These are phyloP conservation scores for Philereme vetulata DNA, from an alignment of 2,888 invertebrate species.

Conservation along the genomic window DNA sequence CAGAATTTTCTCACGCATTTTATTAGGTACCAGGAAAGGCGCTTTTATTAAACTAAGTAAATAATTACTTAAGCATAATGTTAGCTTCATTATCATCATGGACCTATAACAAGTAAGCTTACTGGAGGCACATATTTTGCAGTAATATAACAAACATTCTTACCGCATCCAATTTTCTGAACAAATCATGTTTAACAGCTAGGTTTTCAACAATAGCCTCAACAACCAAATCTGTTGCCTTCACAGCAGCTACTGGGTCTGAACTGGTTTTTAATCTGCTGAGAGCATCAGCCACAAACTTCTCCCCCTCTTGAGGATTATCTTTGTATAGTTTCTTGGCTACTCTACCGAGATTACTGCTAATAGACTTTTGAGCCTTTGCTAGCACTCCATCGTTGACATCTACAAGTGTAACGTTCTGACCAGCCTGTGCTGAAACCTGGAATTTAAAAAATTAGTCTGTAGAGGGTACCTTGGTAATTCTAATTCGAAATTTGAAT, in stretches of 20 bases:
- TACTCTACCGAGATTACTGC: constrained; percentile 88
- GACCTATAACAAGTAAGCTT: no score
- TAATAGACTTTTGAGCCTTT: constrained; percentile 88
- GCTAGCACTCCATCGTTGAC: constrained; percentile 87
- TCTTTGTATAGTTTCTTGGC: constrained; percentile 91
- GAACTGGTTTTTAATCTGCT: constrained; percentile 85
- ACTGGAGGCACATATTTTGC: background rate
- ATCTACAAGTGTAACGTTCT: constrained; percentile 92
- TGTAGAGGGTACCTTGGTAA: background rate
- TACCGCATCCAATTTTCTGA: constrained; percentile 87
- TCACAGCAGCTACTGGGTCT: constrained; percentile 84
- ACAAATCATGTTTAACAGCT: constrained; percentile 89
- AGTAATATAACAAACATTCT: constrained; percentile 39
- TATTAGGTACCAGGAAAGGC: no score
- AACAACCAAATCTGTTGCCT: constrained; percentile 88
- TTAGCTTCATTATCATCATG: no score
- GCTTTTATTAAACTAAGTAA: no score
- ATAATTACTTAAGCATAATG: no score
- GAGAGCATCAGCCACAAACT: constrained; percentile 85
- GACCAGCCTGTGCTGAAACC: constrained; percentile 93
- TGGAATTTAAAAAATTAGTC: constrained; percentile 52
- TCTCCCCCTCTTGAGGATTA: constrained; percentile 84
- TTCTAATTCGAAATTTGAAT: background rate
- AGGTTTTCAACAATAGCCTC: constrained; percentile 95
- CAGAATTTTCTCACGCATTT: no score